Evolutionary conservation across 1,140 invertebrate genomes (phyloP).

Genomic region (Stratiolaelaps scimitus): DNA sequence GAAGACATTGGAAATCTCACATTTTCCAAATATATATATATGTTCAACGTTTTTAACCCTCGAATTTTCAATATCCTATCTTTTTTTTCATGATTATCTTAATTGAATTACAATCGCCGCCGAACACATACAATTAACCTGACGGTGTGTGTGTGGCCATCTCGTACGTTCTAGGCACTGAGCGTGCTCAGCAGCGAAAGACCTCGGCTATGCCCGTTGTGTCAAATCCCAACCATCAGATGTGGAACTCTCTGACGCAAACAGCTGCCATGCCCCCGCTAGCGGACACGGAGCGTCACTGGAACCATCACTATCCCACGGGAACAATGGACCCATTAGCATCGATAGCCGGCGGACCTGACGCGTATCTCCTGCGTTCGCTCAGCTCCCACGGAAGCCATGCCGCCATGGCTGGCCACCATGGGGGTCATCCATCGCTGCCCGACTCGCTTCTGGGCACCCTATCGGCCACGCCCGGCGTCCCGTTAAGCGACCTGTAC

Average conservation of each 20-base stretch:
- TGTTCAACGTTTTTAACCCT: too few relatives aligned
- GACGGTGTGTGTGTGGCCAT: too few relatives aligned
- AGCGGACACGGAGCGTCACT: slow-evolving; percentile 16
- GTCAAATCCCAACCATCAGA: slow-evolving; percentile 5
- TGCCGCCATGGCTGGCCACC: too few relatives aligned
- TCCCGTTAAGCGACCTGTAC: too few relatives aligned
- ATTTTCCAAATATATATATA: too few relatives aligned
- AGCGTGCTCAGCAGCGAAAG: slow-evolving; percentile 22
- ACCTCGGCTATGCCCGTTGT: slow-evolving; percentile 11
- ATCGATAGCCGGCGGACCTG: slow-evolving; percentile 3
- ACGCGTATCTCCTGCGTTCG: not conserved
- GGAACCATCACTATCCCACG: not conserved
- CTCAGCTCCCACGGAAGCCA: not conserved
- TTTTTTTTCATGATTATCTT: too few relatives aligned
- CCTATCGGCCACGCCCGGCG: not conserved
- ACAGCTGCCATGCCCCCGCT: not conserved
- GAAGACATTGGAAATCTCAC: too few relatives aligned
- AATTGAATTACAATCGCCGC: too few relatives aligned
- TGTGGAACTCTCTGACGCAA: not conserved
- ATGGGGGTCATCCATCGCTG: not conserved
- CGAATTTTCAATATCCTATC: too few relatives aligned
- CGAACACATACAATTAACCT: too few relatives aligned
- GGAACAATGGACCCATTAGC: slow-evolving; percentile 6
- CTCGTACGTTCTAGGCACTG: too few relatives aligned
- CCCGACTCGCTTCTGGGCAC: not conserved